Base-by-base conservation (phyloP, 37 sponge, comb jelly and placozoan species). In the Oopsacas minuta region DNA sequence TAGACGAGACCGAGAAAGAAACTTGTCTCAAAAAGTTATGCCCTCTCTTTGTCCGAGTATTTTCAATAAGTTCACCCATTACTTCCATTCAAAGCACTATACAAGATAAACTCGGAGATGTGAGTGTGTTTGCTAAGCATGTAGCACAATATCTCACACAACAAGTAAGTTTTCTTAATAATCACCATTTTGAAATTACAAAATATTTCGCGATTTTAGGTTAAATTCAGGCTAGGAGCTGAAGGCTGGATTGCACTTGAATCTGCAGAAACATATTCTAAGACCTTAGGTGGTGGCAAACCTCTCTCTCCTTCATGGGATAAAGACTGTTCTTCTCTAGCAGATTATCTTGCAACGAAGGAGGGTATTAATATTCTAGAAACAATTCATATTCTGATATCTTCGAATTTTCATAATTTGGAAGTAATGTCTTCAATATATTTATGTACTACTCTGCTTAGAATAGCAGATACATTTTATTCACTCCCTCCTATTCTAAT, bases 31-130 rank as follows among this genome's bases (percentile, higher is more conserved):
- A 61, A n/a, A 61, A 61, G 22, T 34, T 61, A 20, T 61, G 75
- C 28, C 75, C 75, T 61, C 75, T 61, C 30, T 61, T 61, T n/a
- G 75, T 61, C 75, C 75, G 75, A 20, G 75, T 61, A 7, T 61
- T 61, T 34, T 61, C 75, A 25, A 7, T 61, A 12, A 25, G 1
- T 61, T 20, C 7, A 5, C 17, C 51, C 17, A 17, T 46, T 17
- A 61, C 28, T 61, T n/a, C 20, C 5, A 61, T n/a, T 10, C 75
- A 20, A 61, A 61, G 28, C 28, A n/a, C 7, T 25, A n/a, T 61
- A 32, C 30, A 61, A 25, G 75, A 61, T 61, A 61, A n/a, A n/a
- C 75, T 61, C 1, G 75, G 75, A 32, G 75, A 61, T 12, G 75
- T 61, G 1, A 61, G 75, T 61, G 75, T 25, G 1, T 61, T 61